phyloP scores from a whole-genome alignment of 2,888 invertebrate species.

The Drosophila trichaetosa region DNA sequence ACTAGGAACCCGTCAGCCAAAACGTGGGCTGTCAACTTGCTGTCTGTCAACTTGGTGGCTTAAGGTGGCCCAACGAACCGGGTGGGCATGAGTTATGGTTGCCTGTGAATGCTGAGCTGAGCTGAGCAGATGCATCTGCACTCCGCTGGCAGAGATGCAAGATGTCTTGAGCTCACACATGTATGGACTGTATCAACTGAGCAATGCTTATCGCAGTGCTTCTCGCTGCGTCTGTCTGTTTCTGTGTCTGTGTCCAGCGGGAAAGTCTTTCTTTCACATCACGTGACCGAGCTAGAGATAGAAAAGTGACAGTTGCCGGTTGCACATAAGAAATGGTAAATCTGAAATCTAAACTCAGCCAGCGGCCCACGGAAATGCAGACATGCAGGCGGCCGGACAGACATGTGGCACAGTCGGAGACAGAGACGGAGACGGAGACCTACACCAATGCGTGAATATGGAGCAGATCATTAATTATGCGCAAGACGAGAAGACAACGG shows the following conservation, averaged over 20 bases:
- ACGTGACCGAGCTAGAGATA: conserved; percentile 52
- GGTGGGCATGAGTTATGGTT: conserved; percentile 63
- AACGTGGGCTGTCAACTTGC: conserved; percentile 72
- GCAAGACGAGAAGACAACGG: conserved; percentile 64
- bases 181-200: not conserved
- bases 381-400: conserved; percentile 46
- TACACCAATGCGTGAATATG: conserved; percentile 83
- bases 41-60: conserved; percentile 72
- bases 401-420: conserved; percentile 3
- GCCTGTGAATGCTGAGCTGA: conserved; percentile 11
- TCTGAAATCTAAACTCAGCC: conserved; percentile 52
- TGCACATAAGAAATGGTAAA: conserved; percentile 65
- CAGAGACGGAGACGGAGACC: conserved; percentile 58
- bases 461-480: conserved; percentile 85
- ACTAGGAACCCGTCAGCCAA: conserved; percentile 28
- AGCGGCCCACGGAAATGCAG: conserved; percentile 67
- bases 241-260: conserved; percentile 44
- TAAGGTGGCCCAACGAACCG: conserved; percentile 36
- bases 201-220: conserved; percentile 45
- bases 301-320: conserved; percentile 80
- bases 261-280: conserved; percentile 72
- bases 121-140: conserved; percentile 65
- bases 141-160: conserved; percentile 58
- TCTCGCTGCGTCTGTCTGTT: conserved; percentile 31
- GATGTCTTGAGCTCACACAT: conserved; percentile 36